These are phyloP conservation scores for Agriotes lineatus DNA, from an alignment of 2,888 invertebrate species.

Conservation along the genomic window DNA sequence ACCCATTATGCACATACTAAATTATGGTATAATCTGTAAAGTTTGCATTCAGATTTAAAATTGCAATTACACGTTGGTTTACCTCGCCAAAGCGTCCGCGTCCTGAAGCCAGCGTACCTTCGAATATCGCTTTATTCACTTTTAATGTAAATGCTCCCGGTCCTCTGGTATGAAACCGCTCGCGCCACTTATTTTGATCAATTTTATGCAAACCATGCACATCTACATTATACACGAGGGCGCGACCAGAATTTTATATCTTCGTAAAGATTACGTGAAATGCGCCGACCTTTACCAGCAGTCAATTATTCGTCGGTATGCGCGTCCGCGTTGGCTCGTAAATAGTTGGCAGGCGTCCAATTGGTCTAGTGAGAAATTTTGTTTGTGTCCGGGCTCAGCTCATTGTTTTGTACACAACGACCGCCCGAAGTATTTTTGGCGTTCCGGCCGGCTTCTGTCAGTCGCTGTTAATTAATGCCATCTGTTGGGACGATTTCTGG, in stretches of 20 bases:
- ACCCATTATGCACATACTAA: too few species aligned
- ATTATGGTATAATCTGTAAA: neutral
- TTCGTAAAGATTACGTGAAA: slow-evolving; percentile 19
- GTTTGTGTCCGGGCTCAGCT: slow-evolving; percentile 5
- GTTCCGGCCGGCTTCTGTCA: slow-evolving; percentile 4
- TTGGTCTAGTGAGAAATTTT: slow-evolving; percentile 5
- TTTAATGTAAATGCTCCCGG: slow-evolving; percentile 12
- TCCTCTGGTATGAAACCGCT: neutral
- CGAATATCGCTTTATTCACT: neutral
- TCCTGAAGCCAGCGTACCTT: neutral
- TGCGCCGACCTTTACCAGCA: neutral
- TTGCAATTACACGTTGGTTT: neutral
- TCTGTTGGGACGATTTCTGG: slow-evolving; percentile 1
- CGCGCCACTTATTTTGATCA: slow-evolving; percentile 15
- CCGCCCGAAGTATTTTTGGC: slow-evolving; percentile 7
- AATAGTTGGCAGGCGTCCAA: slow-evolving; percentile 19
- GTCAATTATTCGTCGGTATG: slow-evolving; percentile 19
- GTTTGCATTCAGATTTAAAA: slow-evolving; percentile 6
- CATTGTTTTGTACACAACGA: slow-evolving; percentile 12
- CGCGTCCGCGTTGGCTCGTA: slow-evolving; percentile 3
- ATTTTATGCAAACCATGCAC: slow-evolving; percentile 13
- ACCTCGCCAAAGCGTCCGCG: neutral
- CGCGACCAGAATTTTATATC: slow-evolving; percentile 16
- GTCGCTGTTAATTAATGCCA: slow-evolving; percentile 1
- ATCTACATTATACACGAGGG: slow-evolving; percentile 13